A percentile compares a stretch with the other conserved stretches of the same genome.
Evolutionary conservation across 2,113 vertebrate genomes (phyloP).

Genomic region (Pimephales promelas): DNA sequence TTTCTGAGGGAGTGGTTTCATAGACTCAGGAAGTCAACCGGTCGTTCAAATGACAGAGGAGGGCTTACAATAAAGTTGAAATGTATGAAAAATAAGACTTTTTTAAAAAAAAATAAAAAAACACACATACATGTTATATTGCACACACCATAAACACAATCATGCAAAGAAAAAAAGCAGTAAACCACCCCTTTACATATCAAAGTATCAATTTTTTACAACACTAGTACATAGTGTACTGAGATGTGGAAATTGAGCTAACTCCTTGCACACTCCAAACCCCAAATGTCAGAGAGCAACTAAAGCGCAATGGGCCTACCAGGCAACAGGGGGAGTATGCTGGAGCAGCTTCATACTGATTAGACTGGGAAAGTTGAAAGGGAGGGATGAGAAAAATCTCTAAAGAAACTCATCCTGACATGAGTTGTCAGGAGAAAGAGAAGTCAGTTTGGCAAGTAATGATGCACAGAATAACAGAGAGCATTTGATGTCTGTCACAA

Average conservation of each 20-base stretch:
- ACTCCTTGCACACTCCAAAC: background rate
- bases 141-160: too few relatives aligned
- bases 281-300: background rate
- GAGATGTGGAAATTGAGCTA: conserved; percentile 18
- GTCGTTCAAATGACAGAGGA: too few relatives aligned
- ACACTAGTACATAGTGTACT: background rate
- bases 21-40: too few relatives aligned
- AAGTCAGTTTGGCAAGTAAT: conserved; percentile 15
- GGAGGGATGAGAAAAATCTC: conserved; percentile 34
- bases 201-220: too few relatives aligned
- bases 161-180: too few relatives aligned
- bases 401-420: conserved; percentile 52
- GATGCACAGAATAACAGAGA: conserved; percentile 29
- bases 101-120: too few relatives aligned
- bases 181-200: too few relatives aligned
- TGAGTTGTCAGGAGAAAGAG: conserved; percentile 64
- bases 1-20: too few relatives aligned
- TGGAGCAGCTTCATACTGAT: background rate
- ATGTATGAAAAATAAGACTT: too few relatives aligned
- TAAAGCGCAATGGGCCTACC: conserved; percentile 4
- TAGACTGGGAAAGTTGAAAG: conserved; percentile 38
- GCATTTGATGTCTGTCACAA: conserved; percentile 48
- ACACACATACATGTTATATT: too few relatives aligned
- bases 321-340: conserved; percentile 14
- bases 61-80: too few relatives aligned